Conservation (phyloP, 2,888 invertebrate genomes). For the Blastobasis lacticolella region DNA sequence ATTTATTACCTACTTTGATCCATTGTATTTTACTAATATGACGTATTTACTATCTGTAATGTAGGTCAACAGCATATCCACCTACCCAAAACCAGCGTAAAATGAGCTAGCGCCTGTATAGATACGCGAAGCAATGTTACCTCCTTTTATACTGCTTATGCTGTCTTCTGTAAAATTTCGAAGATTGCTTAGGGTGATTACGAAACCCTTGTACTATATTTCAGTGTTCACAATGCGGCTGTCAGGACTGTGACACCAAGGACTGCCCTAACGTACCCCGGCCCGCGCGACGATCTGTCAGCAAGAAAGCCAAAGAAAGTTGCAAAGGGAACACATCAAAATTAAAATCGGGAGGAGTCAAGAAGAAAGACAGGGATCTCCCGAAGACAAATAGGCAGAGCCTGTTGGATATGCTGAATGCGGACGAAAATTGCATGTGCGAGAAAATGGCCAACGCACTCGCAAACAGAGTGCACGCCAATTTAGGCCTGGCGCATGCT, state of each 20-base stretch:
- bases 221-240: slow-evolving; percentile 37
- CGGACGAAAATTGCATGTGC: slow-evolving; percentile 29
- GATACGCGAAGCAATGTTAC: too few relatives aligned
- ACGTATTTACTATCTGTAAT: too few relatives aligned
- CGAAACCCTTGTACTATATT: slow-evolving; percentile 11
- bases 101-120: too few relatives aligned
- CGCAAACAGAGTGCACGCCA: slow-evolving; percentile 26
- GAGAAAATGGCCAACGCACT: slow-evolving; percentile 33
- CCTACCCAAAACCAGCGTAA: too few relatives aligned
- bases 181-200: too few relatives aligned
- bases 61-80: too few relatives aligned
- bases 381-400: slow-evolving; percentile 7
- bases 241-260: slow-evolving; percentile 24
- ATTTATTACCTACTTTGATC: too few relatives aligned
- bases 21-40: too few relatives aligned
- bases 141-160: too few relatives aligned
- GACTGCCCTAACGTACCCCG: slow-evolving; percentile 33
- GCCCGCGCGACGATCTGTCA: slow-evolving; percentile 7
- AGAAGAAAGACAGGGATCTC: too few relatives aligned
- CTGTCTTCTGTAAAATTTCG: too few relatives aligned
- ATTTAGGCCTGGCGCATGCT: slow-evolving; percentile 21
- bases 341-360: background rate
- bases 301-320: too few relatives aligned
- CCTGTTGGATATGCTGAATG: slow-evolving; percentile 24
- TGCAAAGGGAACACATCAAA: background rate